phyloP scores from a whole-genome alignment of 2,888 invertebrate species.

The Nemurella pictetii region DNA sequence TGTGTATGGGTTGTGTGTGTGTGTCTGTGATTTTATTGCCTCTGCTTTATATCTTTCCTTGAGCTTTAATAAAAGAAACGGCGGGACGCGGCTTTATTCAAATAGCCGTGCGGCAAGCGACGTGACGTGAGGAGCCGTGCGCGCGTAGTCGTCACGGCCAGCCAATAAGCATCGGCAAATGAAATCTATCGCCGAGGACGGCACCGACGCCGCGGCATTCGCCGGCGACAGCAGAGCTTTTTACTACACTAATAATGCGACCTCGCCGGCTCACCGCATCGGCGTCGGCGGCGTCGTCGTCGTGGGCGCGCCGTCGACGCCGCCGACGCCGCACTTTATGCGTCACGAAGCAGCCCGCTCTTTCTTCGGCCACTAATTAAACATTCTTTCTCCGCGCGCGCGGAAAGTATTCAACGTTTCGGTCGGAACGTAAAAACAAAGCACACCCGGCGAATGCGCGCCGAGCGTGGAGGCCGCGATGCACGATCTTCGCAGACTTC shows the following conservation, averaged over 20 bases:
- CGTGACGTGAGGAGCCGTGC: not conserved
- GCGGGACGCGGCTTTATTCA: not conserved
- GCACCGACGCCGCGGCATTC: not conserved
- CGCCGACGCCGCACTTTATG: not conserved
- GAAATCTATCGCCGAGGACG: not conserved
- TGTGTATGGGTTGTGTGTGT: too few relatives aligned
- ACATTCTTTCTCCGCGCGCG: not conserved
- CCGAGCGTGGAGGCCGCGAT: not conserved
- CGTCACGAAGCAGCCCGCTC: not conserved
- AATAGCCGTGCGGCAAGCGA: not conserved
- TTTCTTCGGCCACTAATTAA: not conserved
- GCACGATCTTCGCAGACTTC: not conserved
- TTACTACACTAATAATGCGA: constrained; percentile 29
- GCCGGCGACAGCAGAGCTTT: not conserved
- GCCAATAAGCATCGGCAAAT: constrained; percentile 4
- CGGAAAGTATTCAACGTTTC: not conserved
- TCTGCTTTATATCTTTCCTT: constrained; percentile 13
- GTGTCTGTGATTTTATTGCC: not conserved
- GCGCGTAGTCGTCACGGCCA: not conserved
- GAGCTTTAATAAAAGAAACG: constrained; percentile 10
- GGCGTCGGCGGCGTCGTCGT: not conserved
- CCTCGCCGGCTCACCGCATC: constrained; percentile 10
- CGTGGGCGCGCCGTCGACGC: not conserved
- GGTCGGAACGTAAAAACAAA: not conserved
- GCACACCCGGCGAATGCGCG: too few relatives aligned